Base-by-base conservation (phyloP, 2,888 invertebrate genomes). In the Criorhina ranunculi region DNA sequence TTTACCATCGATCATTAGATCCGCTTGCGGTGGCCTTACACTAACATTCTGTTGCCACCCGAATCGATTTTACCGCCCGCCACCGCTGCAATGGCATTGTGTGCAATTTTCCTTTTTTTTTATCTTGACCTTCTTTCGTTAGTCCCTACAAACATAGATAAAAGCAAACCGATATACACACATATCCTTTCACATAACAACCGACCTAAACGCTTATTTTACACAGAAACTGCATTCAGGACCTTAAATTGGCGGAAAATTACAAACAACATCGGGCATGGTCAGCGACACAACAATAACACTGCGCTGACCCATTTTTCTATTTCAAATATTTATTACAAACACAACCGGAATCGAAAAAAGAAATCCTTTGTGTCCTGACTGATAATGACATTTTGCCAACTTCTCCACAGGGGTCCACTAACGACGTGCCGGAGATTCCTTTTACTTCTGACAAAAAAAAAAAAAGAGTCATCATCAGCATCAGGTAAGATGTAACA, bases 341-440 rank as follows among this genome's bases (percentile, higher is more conserved):
- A 75, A 80, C 64, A 70, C 40, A 66, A 53, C 31, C 53, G 40
- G 46, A 35, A 73, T 66, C 40, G 46, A 66, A 57, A 76, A n/a
- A 73, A 60, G 49, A 35, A 62, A 44, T 76, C 55, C 49, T 33
- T 64, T 73, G 44, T 66, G 33, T 40, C 42, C 53, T 19, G 12
- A 46, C 42, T 85, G 80, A 85, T 85, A 85, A 85, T 85, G 85
- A 80, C 85, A 85, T 85, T 85, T 85, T 85, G 85, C 85, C 85
- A 85, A 80, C 75, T 80, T 9, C 85, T 19, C 85, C 8, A 17
- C 80, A 60, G 85, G 85, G 70, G 57, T 70, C 35, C 64, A 60
- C 66, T 62, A 72, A 64, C 70, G 37, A 49, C 31, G 37, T 37
- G 49, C 49, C 12, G 24, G 69, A 55, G 59, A 51, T 33, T 64